Conservation (phyloP, 2,113 vertebrate species). For the Pristiophorus japonicus region DNA sequence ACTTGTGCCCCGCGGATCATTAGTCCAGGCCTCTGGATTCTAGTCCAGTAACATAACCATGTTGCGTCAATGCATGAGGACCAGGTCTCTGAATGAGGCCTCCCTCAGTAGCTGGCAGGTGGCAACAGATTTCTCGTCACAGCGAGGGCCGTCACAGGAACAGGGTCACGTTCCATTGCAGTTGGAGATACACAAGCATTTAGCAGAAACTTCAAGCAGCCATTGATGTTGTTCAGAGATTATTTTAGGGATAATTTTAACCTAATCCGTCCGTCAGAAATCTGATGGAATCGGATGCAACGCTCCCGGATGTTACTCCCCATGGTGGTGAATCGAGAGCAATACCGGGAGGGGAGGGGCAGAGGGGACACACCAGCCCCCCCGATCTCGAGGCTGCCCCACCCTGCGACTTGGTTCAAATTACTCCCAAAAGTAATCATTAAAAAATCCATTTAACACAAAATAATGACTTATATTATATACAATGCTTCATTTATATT, state of each 20-base stretch:
- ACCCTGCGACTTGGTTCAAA: not conserved
- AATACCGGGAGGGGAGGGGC: no score
- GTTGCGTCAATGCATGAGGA: not conserved
- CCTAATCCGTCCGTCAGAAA: not conserved
- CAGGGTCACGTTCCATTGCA: no score
- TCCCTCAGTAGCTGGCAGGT: not conserved
- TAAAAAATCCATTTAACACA: no score
- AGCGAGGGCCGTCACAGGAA: not conserved
- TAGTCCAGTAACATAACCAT: no score
- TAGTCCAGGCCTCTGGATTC: no score
- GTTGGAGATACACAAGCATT: not conserved
- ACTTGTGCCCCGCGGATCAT: no score
- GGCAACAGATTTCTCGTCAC: not conserved
- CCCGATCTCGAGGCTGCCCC: not conserved
- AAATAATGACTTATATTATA: not conserved
- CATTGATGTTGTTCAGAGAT: not conserved
- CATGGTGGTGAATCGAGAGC: not conserved
- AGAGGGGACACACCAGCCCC: no score
- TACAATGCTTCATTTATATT: not conserved
- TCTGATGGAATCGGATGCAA: not conserved
- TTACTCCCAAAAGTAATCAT: not conserved
- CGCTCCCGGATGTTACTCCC: not conserved
- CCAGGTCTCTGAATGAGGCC: not conserved
- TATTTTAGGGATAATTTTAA: not conserved
- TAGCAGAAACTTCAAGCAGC: no score